These are phyloP conservation scores for Daboia siamensis DNA, from an alignment of 2,113 vertebrate genomes.

Conservation along the genomic window DNA sequence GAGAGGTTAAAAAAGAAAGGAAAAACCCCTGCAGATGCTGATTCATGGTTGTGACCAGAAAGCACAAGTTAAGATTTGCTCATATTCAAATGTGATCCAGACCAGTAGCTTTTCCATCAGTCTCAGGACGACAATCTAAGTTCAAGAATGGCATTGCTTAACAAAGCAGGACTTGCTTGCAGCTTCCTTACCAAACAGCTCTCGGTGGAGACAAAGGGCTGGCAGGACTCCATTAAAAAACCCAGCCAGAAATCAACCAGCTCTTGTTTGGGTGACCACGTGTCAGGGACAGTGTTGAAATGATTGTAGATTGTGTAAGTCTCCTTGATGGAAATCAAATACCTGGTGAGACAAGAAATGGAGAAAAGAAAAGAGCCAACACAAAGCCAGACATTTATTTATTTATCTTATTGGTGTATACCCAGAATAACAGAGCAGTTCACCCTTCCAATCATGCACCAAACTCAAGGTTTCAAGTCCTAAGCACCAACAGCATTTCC, in stretches of 20 bases:
- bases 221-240: constrained; percentile 77
- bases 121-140: not conserved
- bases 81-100: not conserved
- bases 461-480: not conserved
- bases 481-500: not conserved
- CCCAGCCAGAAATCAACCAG: constrained; percentile 85
- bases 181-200: constrained; percentile 74
- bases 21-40: not conserved
- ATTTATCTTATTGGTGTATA: not conserved
- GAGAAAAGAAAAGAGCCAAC: not conserved
- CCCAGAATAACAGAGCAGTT: not conserved
- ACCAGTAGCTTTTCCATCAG: no score
- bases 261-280: constrained; percentile 65
- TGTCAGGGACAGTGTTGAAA: constrained; percentile 69
- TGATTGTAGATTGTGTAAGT: constrained; percentile 85
- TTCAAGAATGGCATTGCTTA: not conserved
- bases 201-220: constrained; percentile 64
- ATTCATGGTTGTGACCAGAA: not conserved
- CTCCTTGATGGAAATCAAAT: constrained; percentile 85
- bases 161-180: accelerated
- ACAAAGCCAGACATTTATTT: not conserved
- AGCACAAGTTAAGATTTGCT: not conserved
- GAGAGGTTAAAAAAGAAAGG: not conserved
- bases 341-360: constrained; percentile 66
- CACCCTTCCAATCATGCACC: not conserved